A percentile compares a stretch with the other conserved stretches of the same genome.
Conservation (phyloP, 2,888 invertebrate genomes). For the Oscheius sp. region DNA sequence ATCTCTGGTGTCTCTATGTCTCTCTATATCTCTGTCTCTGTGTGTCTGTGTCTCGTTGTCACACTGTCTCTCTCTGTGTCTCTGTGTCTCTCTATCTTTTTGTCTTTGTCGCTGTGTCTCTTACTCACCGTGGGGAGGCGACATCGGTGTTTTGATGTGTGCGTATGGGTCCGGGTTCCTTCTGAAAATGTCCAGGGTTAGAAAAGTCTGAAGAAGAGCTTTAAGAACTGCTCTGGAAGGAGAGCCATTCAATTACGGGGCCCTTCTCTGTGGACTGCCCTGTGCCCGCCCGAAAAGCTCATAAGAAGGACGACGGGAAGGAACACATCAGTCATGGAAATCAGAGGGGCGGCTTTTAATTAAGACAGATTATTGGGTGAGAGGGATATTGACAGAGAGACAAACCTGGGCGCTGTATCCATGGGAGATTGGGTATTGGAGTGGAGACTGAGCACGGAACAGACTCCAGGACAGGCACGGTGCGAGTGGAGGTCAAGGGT, state of each 20-base stretch:
- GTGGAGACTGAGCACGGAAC: conserved; percentile 26
- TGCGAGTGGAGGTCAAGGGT: conserved; percentile 17
- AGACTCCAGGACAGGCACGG: conserved; percentile 20
- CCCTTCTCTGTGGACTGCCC: too few relatives aligned
- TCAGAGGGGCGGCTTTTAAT: conserved; percentile 18
- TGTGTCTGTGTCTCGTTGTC: background rate
- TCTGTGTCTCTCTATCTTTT: background rate
- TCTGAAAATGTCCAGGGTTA: conserved; percentile 13
- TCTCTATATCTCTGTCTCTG: background rate
- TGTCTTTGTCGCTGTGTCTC: background rate
- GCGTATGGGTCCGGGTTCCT: conserved; percentile 23
- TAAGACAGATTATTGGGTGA: background rate
- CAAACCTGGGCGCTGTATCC: background rate
- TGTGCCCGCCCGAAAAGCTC: conserved; percentile 37
- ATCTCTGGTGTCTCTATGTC: too few relatives aligned
- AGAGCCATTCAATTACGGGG: conserved; percentile 17
- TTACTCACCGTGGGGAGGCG: conserved; percentile 35
- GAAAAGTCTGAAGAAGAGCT: background rate
- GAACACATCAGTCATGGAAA: conserved; percentile 36
- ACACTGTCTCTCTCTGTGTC: background rate
- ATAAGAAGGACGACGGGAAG: conserved; percentile 34
- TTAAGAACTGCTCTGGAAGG: conserved; percentile 25
- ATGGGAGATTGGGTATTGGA: conserved; percentile 10
- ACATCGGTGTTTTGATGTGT: conserved; percentile 37
- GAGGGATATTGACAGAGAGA: conserved; percentile 32